These are phyloP conservation scores for Seladonia tumulorum DNA, from an alignment of 2,888 invertebrate genomes.

Conservation along the genomic window DNA sequence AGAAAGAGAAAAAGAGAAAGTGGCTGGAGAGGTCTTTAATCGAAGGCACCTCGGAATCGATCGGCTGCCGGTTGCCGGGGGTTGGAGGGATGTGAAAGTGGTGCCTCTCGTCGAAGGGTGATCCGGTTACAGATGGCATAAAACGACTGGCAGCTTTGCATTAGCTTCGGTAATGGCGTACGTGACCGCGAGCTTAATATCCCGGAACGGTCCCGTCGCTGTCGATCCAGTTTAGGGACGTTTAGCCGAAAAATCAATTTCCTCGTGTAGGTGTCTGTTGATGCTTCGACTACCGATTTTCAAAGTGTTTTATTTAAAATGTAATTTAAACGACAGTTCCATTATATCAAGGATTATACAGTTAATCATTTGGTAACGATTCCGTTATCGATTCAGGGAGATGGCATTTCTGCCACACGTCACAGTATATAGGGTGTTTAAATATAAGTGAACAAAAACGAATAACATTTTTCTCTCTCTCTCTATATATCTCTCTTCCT, in stretches of 20 bases:
- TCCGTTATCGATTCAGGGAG: no score
- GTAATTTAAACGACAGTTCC: no score
- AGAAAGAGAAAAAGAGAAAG: conserved; percentile 8
- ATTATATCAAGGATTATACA: no score
- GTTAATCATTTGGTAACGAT: no score
- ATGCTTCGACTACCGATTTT: not conserved
- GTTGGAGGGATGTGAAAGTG: conserved; percentile 48
- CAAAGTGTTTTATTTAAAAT: no score
- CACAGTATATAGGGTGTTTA: no score
- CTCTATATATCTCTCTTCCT: no score
- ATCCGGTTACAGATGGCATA: conserved; percentile 80
- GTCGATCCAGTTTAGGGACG: conserved; percentile 31
- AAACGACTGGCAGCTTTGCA: conserved; percentile 80
- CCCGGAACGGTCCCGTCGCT: conserved; percentile 67
- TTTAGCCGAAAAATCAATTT: not conserved
- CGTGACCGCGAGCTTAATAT: conserved; percentile 79
- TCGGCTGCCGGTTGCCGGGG: conserved; percentile 60
- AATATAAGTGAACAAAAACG: no score
- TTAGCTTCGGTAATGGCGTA: conserved; percentile 80
- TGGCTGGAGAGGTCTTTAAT: conserved; percentile 65
- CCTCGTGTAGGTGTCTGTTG: not conserved
- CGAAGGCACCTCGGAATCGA: conserved; percentile 74
- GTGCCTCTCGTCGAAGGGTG: conserved; percentile 69
- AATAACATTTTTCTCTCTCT: no score
- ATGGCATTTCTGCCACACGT: no score